Conservation (phyloP, 2,797 vertebrate species). For the Ara ararauna region DNA sequence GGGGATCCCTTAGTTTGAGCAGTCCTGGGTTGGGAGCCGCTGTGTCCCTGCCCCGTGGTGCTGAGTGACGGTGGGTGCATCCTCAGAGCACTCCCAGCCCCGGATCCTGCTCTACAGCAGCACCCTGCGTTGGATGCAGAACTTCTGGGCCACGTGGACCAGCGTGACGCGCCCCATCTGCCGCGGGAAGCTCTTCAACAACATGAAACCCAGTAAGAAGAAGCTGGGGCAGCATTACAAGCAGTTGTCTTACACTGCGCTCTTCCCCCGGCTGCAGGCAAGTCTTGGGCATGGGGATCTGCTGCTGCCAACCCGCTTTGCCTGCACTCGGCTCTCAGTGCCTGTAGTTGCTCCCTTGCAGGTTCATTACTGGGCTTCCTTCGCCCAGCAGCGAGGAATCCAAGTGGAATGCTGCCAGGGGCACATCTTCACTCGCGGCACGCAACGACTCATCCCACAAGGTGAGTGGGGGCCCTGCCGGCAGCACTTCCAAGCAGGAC, state of each 20-base stretch:
- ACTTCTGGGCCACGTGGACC: conserved; percentile 99
- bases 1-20: not conserved
- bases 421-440: conserved; percentile 92
- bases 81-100: conserved; percentile 87
- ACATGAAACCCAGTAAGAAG: conserved; percentile 91
- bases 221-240: conserved; percentile 98
- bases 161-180: conserved; percentile 95
- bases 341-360: conserved; percentile 49
- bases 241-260: conserved; percentile 93
- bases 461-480: conserved; percentile 74
- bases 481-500: not conserved
- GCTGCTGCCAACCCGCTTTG: accelerated
- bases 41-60: not conserved
- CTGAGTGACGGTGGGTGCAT: not conserved
- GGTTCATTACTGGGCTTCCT: conserved; percentile 99
- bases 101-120: conserved; percentile 96
- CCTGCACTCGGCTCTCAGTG: not conserved
- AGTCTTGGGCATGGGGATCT: not conserved
- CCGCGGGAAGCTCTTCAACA: conserved; percentile 95
- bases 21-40: not conserved
- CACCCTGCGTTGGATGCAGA: conserved; percentile 99
- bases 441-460: conserved; percentile 95
- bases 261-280: conserved; percentile 94
- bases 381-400: conserved; percentile 95
- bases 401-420: conserved; percentile 95